Evolutionary conservation across 64 coral and sea anemone species (phyloP), one percentile per base, ranked within the genome.

Genomic region (Pachyseris speciosa): DNA sequence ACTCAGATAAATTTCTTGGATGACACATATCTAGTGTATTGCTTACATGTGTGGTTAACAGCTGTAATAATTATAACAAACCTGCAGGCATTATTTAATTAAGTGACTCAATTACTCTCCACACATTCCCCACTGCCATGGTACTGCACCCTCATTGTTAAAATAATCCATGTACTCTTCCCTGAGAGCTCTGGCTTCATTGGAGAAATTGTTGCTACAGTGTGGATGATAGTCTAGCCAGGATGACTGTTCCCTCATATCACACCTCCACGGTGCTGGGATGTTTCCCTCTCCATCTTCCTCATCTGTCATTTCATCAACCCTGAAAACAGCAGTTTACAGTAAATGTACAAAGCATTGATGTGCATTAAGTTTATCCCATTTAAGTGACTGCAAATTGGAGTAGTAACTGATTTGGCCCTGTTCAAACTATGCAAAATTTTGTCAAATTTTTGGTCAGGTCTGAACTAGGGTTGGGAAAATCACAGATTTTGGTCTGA

Each of bases 71-170:
- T 61, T 25, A 25, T 61, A 61, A 61, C 13, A 61, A 24, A 61
- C 19, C 57, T 61, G 57, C 57, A 61, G 57, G 57, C 57, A 61
- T n/a, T n/a, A n/a, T n/a, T n/a, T n/a, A n/a, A n/a, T n/a, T n/a
- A n/a, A 61, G 20, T 61, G 57, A 61, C 57, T 61, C 57, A 61
- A 61, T 61, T 55, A 55, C 51, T 55, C 6, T 61, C 74, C 43
- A 78, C 45, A 78, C 22, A 30, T 49, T 32, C 30, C 51, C 74
- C 74, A 78, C 42, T 78, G 74, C 74, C 74, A 78, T 49, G 72
- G 17, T 17, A 76, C 72, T 47, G 72, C 72, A 24, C 72, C 72
- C 27, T 76, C 72, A 45, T 47, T 41, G 43, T 44, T 76, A 44
- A 48, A 76, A 40, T 49, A 76, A 4, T 5, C 19, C 37, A n/a